Base-by-base conservation (phyloP, 1,140 invertebrate genomes). In the Spodoptera litura region DNA sequence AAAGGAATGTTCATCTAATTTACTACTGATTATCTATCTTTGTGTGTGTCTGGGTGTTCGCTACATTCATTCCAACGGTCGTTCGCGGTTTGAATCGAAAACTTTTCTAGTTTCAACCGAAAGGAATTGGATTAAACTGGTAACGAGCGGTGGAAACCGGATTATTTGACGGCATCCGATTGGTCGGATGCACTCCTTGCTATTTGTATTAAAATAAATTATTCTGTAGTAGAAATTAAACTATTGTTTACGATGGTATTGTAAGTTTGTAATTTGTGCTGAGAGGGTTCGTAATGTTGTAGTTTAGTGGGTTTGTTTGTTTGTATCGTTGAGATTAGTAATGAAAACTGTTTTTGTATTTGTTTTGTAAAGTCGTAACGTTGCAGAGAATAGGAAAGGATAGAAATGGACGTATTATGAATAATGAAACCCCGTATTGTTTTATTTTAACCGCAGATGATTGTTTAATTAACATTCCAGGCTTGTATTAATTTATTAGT, bases 201-300 rank as follows among this genome's bases (percentile, higher is more conserved):
- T 77, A 56, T 68, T 77, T 77, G 74, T 77, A 77, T 77, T 77
- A 77, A 77, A 77, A 77, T 77, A 77, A 77, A 68, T 77, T 64
- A 75, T 75, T 64, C 20, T 64, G 44, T 10, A 38, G 55, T 71
- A 56, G 51, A 56, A 56, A 71, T 71, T 71, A 71, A 71, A 71
- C 52, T 56, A 56, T 71, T 71, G 68, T 71, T 71, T 71, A 71
- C 68, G 27, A 71, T 71, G 27, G 38, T 71, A 56, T 51, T 52
- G 52, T 56, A 38, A 5, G 12, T 5, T 71, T 9, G 8, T 71
- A 38, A 56, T 44, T 38, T 66, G n/a, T 38, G n/a, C 38, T 62
- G 35, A n/a, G 35, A n/a, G 55, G 2, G 20, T 9, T 10, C 9
- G 15, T 35, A 10, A 31, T 27, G 11, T 5, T 5, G 27, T 6